Evolutionary conservation across 1,140 invertebrate species (phyloP).

Genomic region (Scylla paramamosain): DNA sequence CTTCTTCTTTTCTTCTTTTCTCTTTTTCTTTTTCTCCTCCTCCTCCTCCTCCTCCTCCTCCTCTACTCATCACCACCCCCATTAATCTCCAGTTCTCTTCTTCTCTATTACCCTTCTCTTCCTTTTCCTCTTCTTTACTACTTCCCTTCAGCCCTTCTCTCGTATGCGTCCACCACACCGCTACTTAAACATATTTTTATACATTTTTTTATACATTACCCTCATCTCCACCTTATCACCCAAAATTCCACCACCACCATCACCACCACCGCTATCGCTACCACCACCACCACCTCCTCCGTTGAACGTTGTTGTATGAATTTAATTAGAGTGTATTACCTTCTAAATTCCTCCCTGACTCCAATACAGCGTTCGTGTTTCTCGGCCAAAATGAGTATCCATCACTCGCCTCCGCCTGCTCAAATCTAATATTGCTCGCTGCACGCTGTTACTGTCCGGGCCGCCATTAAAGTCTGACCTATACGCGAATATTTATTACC

Average conservation of each 20-base stretch:
- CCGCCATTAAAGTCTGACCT: not conserved
- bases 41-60: too few species aligned
- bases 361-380: not conserved
- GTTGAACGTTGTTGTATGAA: not conserved
- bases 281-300: not conserved
- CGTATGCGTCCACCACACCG: too few species aligned
- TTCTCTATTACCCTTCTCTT: too few species aligned
- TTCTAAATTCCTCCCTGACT: not conserved
- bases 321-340: conserved; percentile 24
- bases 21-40: too few species aligned
- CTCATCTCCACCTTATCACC: too few species aligned
- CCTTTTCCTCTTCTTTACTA: too few species aligned
- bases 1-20: too few species aligned
- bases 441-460: conserved; percentile 8
- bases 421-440: conserved; percentile 14
- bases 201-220: too few species aligned
- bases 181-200: too few species aligned
- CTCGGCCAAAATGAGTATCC: not conserved
- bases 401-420: not conserved
- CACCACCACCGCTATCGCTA: not conserved
- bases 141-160: too few species aligned
- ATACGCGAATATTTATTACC: not conserved
- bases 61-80: too few species aligned
- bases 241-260: not conserved
- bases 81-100: too few species aligned